A percentile compares a stretch with the other conserved stretches of the same genome.
Evolutionary conservation across 2,113 vertebrate species (phyloP).

Genomic region (Sander vitreus): DNA sequence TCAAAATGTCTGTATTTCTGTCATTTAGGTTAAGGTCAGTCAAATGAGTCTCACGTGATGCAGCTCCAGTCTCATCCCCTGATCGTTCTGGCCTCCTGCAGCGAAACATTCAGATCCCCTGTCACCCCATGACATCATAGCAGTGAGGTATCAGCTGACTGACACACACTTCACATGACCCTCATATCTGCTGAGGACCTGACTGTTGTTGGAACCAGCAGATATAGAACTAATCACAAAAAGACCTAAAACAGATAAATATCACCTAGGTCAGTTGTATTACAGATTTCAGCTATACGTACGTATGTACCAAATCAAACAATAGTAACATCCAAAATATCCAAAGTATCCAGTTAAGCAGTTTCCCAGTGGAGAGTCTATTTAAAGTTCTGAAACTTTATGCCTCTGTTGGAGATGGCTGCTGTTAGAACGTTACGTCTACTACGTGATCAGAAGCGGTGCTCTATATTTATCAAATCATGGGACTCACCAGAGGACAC

Average conservation of each 20-base stretch:
- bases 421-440: conserved; percentile 57
- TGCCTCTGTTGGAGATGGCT: conserved; percentile 69
- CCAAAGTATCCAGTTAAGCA: not conserved
- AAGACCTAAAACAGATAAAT: not conserved
- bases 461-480: conserved; percentile 86
- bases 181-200: conserved; percentile 1
- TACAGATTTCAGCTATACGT: not conserved
- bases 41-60: conserved; percentile 44
- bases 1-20: conserved; percentile 11
- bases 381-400: conserved; percentile 78
- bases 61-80: not conserved
- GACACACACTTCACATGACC: conserved; percentile 46
- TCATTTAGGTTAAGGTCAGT: conserved; percentile 6
- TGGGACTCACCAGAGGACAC: conserved; percentile 67
- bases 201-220: not conserved
- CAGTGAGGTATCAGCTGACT: conserved; percentile 68
- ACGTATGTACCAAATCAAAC: not conserved
- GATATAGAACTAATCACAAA: not conserved
- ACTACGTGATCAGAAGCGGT: conserved; percentile 80
- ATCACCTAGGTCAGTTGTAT: not conserved
- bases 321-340: conserved; percentile 19
- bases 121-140: conserved; percentile 58
- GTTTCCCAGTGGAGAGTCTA: conserved; percentile 59
- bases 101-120: conserved; percentile 34
- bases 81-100: conserved; percentile 10